Conservation (phyloP, 2,888 invertebrate species). For the Dryococelus australis region DNA sequence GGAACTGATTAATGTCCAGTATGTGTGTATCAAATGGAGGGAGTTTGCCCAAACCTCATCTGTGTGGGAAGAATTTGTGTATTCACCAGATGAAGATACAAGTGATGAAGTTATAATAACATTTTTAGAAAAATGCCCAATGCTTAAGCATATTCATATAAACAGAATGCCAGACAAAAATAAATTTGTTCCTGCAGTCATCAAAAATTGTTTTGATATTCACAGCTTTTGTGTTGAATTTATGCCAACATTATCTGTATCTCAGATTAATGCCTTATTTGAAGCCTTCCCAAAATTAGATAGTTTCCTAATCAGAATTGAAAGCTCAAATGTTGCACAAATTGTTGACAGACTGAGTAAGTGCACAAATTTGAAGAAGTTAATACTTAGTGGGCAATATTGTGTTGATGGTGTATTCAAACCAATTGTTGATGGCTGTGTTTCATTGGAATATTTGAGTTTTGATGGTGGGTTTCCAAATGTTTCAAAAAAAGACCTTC, state of each 20-base stretch:
- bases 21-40: background rate
- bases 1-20: background rate
- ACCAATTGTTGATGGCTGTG: background rate
- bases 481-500: background rate
- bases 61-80: background rate
- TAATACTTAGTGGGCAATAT: background rate
- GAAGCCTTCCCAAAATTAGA: background rate
- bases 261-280: background rate
- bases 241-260: background rate
- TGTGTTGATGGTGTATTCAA: background rate
- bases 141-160: conserved; percentile 2
- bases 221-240: background rate
- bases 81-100: background rate
- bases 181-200: background rate
- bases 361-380: background rate
- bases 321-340: background rate
- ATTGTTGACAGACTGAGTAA: conserved; percentile 1
- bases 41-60: background rate
- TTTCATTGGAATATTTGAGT: background rate
- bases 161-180: background rate
- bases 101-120: background rate
- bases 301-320: background rate
- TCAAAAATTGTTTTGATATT: background rate
- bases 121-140: background rate
- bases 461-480: background rate